These are phyloP conservation scores for Ondatra zibethicus DNA, from an alignment of 2,113 vertebrate genomes.

Conservation along the genomic window DNA sequence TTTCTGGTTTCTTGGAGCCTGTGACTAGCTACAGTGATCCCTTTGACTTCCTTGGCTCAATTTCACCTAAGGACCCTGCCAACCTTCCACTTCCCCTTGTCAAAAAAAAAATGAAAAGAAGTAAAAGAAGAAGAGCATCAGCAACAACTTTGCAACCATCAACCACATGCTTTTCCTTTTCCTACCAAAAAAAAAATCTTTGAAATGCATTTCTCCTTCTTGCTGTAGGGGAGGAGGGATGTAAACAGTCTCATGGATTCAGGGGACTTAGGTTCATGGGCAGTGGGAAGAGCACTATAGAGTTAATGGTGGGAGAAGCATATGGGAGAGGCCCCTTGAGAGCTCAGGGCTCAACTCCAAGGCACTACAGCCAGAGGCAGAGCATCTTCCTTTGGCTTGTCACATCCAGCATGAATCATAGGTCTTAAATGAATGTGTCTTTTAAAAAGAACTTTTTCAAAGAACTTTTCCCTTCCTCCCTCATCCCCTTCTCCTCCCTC, in stretches of 20 bases:
- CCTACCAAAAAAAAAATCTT: conserved; percentile 8
- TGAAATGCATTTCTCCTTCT: not conserved
- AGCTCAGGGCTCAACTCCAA: not conserved
- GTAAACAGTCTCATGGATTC: not conserved
- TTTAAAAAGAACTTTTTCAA: not conserved
- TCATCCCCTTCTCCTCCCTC: too few relatives aligned
- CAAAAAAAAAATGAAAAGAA: conserved; percentile 29
- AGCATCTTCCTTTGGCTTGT: too few relatives aligned
- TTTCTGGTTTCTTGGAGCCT: conserved; percentile 49
- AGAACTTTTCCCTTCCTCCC: too few relatives aligned
- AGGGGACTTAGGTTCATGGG: not conserved
- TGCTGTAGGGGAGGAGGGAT: not conserved
- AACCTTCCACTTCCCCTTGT: not conserved
- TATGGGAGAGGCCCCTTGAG: too few relatives aligned
- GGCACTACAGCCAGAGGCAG: too few relatives aligned
- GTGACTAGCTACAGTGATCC: conserved; percentile 33
- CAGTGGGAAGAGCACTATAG: not conserved
- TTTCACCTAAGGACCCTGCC: not conserved
- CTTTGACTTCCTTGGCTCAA: conserved; percentile 51
- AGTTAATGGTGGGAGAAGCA: not conserved
- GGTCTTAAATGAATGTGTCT: not conserved
- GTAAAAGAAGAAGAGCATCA: not conserved
- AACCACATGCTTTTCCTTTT: conserved; percentile 37
- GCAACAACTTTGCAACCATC: conserved; percentile 28
- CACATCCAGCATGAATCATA: not conserved